Evolutionary conservation across 2,113 vertebrate species (phyloP).

Genomic region (Zootoca vivipara): DNA sequence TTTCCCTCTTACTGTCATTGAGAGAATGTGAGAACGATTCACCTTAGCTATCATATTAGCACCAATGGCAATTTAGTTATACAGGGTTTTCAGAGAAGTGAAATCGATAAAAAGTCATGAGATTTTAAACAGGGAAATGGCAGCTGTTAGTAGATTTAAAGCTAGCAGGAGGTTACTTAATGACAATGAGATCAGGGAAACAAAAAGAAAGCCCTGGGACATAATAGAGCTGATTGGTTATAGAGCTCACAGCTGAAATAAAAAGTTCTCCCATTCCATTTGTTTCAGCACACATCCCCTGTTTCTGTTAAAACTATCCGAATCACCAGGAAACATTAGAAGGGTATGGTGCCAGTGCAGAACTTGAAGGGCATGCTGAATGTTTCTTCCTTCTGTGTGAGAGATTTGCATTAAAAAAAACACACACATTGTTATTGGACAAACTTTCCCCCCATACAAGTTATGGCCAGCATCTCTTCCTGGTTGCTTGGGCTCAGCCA

Average conservation of each 20-base stretch:
- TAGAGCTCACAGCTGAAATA: constrained; percentile 15
- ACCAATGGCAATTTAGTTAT: constrained; percentile 26
- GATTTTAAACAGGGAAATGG: constrained; percentile 38
- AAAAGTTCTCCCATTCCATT: constrained; percentile 4
- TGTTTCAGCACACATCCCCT: constrained; percentile 1
- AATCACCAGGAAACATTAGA: constrained; percentile 38
- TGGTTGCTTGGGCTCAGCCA: neutral
- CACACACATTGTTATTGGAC: neutral
- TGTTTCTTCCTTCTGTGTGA: neutral
- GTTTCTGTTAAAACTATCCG: neutral
- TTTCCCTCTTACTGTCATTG: constrained; percentile 23
- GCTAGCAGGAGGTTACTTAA: constrained; percentile 34
- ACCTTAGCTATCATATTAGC: constrained; percentile 22
- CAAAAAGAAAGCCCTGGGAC: constrained; percentile 31
- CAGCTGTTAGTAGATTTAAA: constrained; percentile 41
- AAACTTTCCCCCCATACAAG: neutral
- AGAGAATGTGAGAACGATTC: neutral
- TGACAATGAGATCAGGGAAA: constrained; percentile 36
- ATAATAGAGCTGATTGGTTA: constrained; percentile 39
- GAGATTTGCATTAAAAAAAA: no score
- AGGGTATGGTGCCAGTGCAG: constrained; percentile 1
- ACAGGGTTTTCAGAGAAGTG: constrained; percentile 18
- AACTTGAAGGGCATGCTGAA: constrained; percentile 26
- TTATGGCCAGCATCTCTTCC: neutral
- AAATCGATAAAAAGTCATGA: constrained; percentile 16